These are phyloP conservation scores for Coptodon rendalli DNA, from an alignment of 2,113 vertebrate species.

Conservation along the genomic window DNA sequence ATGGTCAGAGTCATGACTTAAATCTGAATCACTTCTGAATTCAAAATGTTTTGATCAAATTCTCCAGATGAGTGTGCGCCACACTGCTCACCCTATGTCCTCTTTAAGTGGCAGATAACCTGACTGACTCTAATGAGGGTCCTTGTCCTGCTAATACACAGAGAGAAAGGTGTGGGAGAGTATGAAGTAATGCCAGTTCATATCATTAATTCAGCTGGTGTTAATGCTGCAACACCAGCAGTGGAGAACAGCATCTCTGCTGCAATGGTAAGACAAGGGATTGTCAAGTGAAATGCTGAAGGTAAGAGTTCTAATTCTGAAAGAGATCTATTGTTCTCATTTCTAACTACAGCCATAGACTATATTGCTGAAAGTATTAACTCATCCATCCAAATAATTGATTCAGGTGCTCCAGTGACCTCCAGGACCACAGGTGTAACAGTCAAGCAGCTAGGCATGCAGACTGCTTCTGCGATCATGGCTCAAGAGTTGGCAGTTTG, in stretches of 20 bases:
- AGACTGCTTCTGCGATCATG: neutral
- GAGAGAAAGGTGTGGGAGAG: neutral
- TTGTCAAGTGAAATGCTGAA: neutral
- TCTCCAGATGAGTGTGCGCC: neutral
- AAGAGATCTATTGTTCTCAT: neutral
- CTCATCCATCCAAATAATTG: neutral
- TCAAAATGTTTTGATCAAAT: neutral
- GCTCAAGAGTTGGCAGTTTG: fast-evolving
- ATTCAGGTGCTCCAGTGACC: neutral
- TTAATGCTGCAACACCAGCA: neutral
- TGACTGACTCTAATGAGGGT: neutral
- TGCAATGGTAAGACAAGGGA: fast-evolving
- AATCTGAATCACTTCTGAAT: neutral
- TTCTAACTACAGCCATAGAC: neutral
- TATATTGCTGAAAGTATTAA: neutral
- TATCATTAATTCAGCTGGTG: neutral
- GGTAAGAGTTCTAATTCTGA: neutral
- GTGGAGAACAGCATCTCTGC: neutral
- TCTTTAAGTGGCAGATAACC: neutral
- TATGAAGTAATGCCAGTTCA: neutral
- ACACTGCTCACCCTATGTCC: neutral
- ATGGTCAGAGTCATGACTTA: neutral
- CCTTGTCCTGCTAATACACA: neutral
- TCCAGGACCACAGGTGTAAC: neutral
- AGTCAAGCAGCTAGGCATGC: neutral